Base-by-base conservation (phyloP, 2,797 vertebrate genomes). In the Macroramphosus scolopax region DNA sequence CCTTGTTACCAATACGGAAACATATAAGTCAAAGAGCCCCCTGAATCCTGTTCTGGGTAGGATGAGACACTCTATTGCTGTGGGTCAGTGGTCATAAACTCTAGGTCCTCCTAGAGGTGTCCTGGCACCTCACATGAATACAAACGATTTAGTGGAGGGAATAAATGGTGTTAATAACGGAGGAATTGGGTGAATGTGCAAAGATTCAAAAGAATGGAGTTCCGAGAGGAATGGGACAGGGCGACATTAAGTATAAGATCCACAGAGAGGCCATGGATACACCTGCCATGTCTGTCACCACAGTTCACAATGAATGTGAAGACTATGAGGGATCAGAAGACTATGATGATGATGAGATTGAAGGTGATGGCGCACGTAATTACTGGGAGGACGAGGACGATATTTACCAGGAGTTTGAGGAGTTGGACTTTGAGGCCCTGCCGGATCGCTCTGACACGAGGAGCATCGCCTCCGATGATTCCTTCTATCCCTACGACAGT, bases 391-490 rank as follows among this genome's bases (percentile, higher is more conserved):
- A 91, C 7, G 87, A 91, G 14, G 89, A 89, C 0, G 88, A 88
- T 13, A 46, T 92, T 51, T 91, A 90, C 67, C 89, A 90, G 62
- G 90, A 89, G 46, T 90, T 91, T 40, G 89, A 91, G 57, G 88
- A 91, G 65, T 59, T 84, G 53, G 93, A 96, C 61, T 93, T 92
- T n/a, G 91, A 92, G 15, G 74, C 92, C 41, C 88, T 92, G 59
- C 89, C 89, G 0, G 80, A 92, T 29, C 79, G 78, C 5, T 39
- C 34, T 0, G 95, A 96, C 73, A 84, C 75, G 3, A 83, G 67
- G 37, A 98, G 94, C 83, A 77, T 95, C 17, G 78, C 80, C 13
- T 95, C 95, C 0, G 94, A 95, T 8, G 94, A 97, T 64, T 97
- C 95, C 9, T 98, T 94, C 83, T 98, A 96, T 71, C 94, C 94